phyloP scores from a whole-genome alignment of 2,888 invertebrate species.

The Drosophila kanekoi region DNA sequence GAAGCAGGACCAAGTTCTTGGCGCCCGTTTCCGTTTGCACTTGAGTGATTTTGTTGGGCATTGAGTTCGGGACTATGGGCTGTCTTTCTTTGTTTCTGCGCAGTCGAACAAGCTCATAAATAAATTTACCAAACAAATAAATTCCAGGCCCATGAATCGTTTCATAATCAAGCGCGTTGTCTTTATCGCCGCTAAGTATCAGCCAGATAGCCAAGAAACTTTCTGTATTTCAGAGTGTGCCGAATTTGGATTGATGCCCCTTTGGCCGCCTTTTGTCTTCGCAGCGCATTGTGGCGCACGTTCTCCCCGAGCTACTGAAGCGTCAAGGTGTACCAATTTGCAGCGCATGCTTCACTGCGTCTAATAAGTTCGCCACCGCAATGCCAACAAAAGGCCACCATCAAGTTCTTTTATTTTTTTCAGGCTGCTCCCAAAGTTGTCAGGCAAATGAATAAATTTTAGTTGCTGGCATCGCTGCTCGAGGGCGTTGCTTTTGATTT shows the following conservation, averaged over 20 bases:
- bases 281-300: slow-evolving; percentile 25
- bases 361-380: slow-evolving; percentile 78
- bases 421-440: slow-evolving; percentile 55
- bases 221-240: slow-evolving; percentile 34
- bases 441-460: slow-evolving; percentile 76
- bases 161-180: slow-evolving; percentile 76
- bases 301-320: slow-evolving; percentile 73
- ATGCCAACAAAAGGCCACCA: slow-evolving; percentile 47
- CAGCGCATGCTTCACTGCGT: slow-evolving; percentile 79
- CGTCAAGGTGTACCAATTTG: slow-evolving; percentile 84
- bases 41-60: slow-evolving; percentile 74
- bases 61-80: slow-evolving; percentile 51
- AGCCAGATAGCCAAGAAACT: slow-evolving; percentile 65
- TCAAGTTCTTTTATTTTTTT: slow-evolving; percentile 38
- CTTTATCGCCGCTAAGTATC: slow-evolving; percentile 78
- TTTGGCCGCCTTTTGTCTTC: slow-evolving; percentile 58
- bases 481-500: slow-evolving; percentile 66
- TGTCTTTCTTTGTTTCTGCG: slow-evolving; percentile 70
- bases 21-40: slow-evolving; percentile 76
- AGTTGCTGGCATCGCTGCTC: slow-evolving; percentile 31
- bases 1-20: slow-evolving; percentile 67
- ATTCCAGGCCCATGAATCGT: slow-evolving; percentile 67
- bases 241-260: slow-evolving; percentile 64
- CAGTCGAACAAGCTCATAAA: slow-evolving; percentile 77
- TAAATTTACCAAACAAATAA: slow-evolving; percentile 78